Evolutionary conservation across 2,113 vertebrate genomes (phyloP), one percentile per base, ranked within the genome.

Genomic region (Rutilus rutilus): DNA sequence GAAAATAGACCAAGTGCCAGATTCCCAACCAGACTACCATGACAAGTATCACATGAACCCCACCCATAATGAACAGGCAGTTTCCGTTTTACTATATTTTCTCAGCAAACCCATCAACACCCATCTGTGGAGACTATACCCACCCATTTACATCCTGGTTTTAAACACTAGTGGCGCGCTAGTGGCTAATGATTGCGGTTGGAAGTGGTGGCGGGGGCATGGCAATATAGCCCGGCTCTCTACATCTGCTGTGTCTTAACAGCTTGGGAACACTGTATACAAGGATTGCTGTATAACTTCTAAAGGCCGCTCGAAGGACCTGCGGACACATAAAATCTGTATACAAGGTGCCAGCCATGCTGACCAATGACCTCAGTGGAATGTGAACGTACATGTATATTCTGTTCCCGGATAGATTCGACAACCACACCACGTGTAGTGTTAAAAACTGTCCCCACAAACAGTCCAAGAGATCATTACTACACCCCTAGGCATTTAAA

Each of bases 311-410:
- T 78, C 52, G 77, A 88, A 85, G 62, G 84, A 85, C 84, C 80
- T 67, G 36, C 33, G 78, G 87, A 87, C 83, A 86, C 87, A 88
- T 91, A 89, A 92, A 95, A 94, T 91, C 77, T 87, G 89, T 92
- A 92, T 92, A 94, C 92, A 93, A 94, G 93, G 92, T 93, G 92
- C 92, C 92, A 92, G 90, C 87, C 92, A 91, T 85, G 90, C 84
- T 90, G 89, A 92, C 92, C 93, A 88, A 86, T 91, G 91, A 93
- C 93, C 92, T 82, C 74, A 87, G 86, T 88, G 90, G 90, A 93
- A 93, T 92, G 91, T 87, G 7, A 86, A 90, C 90, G 87, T 93
- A 91, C 86, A 88, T 93, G 88, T 90, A 73, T 91, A 87, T 93
- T 92, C 90, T 92, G 92, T 91, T 92, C 84, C 84, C 92, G 92